Conservation (phyloP, 2,113 vertebrate genomes). For the Tapirus terrestris region DNA sequence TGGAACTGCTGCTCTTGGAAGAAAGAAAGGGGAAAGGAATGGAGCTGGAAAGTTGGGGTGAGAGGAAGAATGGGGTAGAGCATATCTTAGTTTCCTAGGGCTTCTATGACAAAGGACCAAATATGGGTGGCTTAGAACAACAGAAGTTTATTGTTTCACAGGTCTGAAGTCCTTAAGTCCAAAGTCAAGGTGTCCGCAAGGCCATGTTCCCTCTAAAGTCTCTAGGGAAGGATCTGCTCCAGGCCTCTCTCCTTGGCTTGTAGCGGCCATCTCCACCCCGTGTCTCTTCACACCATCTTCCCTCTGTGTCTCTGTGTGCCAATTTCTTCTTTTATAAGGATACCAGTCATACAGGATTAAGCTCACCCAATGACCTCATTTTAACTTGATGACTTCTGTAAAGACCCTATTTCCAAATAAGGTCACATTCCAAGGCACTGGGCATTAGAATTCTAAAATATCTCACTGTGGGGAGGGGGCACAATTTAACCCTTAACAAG, state of each 20-base stretch:
- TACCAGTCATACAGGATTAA: background rate
- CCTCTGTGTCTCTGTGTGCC: background rate
- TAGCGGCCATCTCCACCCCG: background rate
- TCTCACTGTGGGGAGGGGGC: no score
- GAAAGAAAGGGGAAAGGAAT: background rate
- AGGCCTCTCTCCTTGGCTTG: background rate
- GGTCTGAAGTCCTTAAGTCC: background rate
- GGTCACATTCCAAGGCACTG: background rate
- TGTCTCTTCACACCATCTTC: background rate
- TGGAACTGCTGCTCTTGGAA: background rate
- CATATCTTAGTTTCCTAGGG: background rate
- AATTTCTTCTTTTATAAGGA: background rate
- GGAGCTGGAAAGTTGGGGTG: background rate
- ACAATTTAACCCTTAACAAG: background rate
- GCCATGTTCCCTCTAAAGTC: background rate
- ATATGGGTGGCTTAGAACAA: background rate
- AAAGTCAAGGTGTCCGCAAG: background rate
- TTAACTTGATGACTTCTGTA: background rate
- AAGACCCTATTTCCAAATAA: slow-evolving; percentile 6
- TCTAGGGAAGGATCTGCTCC: background rate
- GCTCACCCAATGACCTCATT: background rate
- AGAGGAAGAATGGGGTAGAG: background rate
- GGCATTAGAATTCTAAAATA: background rate
- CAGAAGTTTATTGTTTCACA: background rate
- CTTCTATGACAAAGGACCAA: background rate